These are phyloP conservation scores for Acronicta aceris DNA, from an alignment of 2,888 invertebrate species.

Conservation along the genomic window DNA sequence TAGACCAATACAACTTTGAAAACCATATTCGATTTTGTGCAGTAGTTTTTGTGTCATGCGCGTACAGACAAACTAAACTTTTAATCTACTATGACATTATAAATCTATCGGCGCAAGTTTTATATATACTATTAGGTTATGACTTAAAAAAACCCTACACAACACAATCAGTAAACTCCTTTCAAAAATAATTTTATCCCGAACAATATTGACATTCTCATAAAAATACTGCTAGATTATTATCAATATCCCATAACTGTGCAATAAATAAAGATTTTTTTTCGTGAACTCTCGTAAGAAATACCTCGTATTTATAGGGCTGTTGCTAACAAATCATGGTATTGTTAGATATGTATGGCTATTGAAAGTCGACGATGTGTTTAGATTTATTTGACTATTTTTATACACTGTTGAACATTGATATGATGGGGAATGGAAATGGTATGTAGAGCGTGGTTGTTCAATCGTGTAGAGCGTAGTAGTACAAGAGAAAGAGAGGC, in stretches of 20 bases:
- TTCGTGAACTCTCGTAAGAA: slow-evolving; percentile 61
- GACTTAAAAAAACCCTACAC: too few species aligned
- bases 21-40: too few species aligned
- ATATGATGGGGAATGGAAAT: slow-evolving; percentile 45
- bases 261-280: slow-evolving; percentile 78
- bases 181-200: background rate
- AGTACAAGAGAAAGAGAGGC: too few species aligned
- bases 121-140: too few species aligned
- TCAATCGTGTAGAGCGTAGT: slow-evolving; percentile 3
- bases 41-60: too few species aligned
- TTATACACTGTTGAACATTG: slow-evolving; percentile 39
- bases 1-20: too few species aligned
- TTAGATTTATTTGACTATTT: slow-evolving; percentile 74
- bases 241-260: slow-evolving; percentile 66
- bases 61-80: too few species aligned
- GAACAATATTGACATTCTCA: slow-evolving; percentile 58
- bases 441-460: slow-evolving; percentile 21
- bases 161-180: too few species aligned
- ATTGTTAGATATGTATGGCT: slow-evolving; percentile 69
- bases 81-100: too few species aligned
- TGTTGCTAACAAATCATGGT: slow-evolving; percentile 81
- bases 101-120: too few species aligned
- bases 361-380: slow-evolving; percentile 77
- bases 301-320: slow-evolving; percentile 75
- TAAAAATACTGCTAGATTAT: slow-evolving; percentile 64